Evolutionary conservation across 2,113 vertebrate genomes (phyloP).

Genomic region (Hippocampus comes): DNA sequence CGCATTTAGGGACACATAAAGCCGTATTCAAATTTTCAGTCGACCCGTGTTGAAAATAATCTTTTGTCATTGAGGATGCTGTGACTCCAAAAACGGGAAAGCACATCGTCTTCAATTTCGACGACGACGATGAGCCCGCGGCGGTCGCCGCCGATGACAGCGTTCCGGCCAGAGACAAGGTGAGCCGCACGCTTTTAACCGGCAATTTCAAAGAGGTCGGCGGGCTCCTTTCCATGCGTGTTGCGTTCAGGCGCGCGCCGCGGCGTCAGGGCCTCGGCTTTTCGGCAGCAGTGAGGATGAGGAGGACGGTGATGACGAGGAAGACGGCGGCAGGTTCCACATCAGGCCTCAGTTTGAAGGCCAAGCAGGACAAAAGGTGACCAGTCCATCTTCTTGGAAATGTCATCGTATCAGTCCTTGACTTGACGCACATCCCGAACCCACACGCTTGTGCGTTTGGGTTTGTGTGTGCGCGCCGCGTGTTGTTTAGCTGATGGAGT

Average conservation of each 20-base stretch:
- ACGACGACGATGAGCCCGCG: constrained; percentile 64
- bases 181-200: constrained; percentile 3
- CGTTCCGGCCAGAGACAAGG: constrained; percentile 23
- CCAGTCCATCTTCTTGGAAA: not conserved
- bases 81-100: constrained; percentile 66
- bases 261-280: constrained; percentile 62
- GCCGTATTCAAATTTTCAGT: too few relatives aligned
- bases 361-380: constrained; percentile 87
- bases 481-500: constrained; percentile 79
- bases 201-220: too few relatives aligned
- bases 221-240: not conserved
- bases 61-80: constrained; percentile 69
- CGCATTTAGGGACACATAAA: too few relatives aligned
- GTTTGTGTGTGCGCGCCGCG: too few relatives aligned
- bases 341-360: constrained; percentile 94
- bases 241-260: constrained; percentile 20
- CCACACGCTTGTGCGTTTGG: too few relatives aligned
- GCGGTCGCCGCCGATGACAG: not conserved
- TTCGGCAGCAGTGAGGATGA: constrained; percentile 84
- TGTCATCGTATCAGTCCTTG: too few relatives aligned
- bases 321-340: constrained; percentile 73
- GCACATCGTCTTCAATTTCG: constrained; percentile 85
- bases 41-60: not conserved
- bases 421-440: not conserved
- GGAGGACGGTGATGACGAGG: constrained; percentile 66